Percentiles rank a stretch among this genome's conserved stretches.
Evolutionary conservation across 2,888 invertebrate genomes (phyloP).

Genomic region (Lasiommata megera): DNA sequence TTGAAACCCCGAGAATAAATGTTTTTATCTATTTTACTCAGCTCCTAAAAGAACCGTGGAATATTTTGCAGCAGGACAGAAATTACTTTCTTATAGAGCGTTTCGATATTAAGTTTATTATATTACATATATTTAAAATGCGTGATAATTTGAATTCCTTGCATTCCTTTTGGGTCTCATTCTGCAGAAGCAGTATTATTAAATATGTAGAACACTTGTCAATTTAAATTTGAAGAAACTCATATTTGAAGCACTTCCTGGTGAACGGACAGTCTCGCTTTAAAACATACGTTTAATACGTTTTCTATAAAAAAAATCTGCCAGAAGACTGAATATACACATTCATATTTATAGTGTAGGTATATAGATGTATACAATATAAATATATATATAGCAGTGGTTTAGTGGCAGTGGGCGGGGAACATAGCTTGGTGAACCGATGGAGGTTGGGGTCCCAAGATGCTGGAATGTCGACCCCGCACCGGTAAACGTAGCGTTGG

Average conservation of each 20-base stretch:
- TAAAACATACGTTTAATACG: too few species aligned
- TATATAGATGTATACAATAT: too few species aligned
- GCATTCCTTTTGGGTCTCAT: background rate
- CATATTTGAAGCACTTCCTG: background rate
- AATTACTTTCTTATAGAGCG: background rate
- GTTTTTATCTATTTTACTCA: background rate
- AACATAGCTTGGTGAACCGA: too few species aligned
- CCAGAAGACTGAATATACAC: too few species aligned
- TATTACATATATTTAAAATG: background rate
- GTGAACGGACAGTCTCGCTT: background rate
- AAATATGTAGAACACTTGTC: background rate
- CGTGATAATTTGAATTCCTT: background rate
- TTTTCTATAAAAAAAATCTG: too few species aligned
- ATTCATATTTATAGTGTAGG: too few species aligned
- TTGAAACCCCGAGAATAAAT: background rate
- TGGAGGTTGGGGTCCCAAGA: too few species aligned
- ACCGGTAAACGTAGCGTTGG: too few species aligned
- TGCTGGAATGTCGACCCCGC: too few species aligned
- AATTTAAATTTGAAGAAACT: background rate
- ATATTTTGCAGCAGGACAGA: slow-evolving; percentile 4
- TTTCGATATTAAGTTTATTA: background rate
- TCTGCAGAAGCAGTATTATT: background rate
- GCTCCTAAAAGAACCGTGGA: slow-evolving; percentile 3
- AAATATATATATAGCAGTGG: too few species aligned
- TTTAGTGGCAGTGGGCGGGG: too few species aligned